Percentiles rank a stretch among this genome's conserved stretches.
Conservation (phyloP, 1,140 invertebrate genomes). For the Diorhabda sublineata region DNA sequence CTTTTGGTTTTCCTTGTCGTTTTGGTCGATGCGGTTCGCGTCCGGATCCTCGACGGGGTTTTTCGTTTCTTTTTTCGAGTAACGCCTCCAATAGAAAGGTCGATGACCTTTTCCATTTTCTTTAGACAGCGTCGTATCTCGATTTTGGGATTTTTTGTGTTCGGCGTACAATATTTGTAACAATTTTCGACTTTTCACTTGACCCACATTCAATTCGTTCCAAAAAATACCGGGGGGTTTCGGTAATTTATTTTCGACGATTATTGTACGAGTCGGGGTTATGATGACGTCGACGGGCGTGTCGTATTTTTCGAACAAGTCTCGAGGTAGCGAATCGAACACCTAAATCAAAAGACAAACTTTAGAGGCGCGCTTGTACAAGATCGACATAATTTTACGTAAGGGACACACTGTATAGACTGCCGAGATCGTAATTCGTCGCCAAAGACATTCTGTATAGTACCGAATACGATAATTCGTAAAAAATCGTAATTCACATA, state of each 20-base stretch:
- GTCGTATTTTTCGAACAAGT: slow-evolving; percentile 73
- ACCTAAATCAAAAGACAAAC: slow-evolving; percentile 42
- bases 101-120: not conserved
- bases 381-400: no score
- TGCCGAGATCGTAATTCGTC: no score
- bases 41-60: slow-evolving; percentile 51
- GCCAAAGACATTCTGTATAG: no score
- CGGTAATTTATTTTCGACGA: slow-evolving; percentile 54
- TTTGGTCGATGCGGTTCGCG: no score
- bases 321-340: slow-evolving; percentile 65
- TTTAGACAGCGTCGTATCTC: no score
- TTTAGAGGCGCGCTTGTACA: no score
- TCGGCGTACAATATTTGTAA: not conserved
- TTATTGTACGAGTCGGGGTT: slow-evolving; percentile 71
- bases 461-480: no score
- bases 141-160: no score
- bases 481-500: no score
- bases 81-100: slow-evolving; percentile 14
- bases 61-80: slow-evolving; percentile 19
- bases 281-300: slow-evolving; percentile 80
- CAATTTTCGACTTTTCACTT: not conserved
- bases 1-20: no score
- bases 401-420: no score
- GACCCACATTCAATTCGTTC: slow-evolving; percentile 66
- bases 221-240: slow-evolving; percentile 71